Evolutionary conservation across 2,113 vertebrate genomes (phyloP), one percentile per base, ranked within the genome.

Genomic region (Pteronura brasiliensis): DNA sequence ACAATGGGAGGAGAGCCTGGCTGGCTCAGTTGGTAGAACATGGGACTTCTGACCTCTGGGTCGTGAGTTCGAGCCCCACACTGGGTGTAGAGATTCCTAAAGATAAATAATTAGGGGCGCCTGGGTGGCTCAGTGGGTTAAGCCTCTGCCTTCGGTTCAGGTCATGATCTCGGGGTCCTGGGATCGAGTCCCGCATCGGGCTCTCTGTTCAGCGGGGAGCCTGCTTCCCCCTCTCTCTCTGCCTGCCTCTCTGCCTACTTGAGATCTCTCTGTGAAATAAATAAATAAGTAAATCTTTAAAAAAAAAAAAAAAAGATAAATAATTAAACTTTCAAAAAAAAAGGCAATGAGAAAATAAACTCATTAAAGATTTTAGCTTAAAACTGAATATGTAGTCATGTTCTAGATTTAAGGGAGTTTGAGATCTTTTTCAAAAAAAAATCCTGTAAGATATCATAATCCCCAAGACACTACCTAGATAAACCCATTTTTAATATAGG

Each of bases 341-440:
- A 63, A 91, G 59, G 36, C 10, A 92, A 67, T 21, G 9, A n/a
- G 23, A 89, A 95, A 96, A 63, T 59, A 49, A 92, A n/a, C 13
- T 74, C 36, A 91, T 67, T 95, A 91, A 84, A 97, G 34, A 86
- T 85, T 93, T 72, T 91, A 42, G n/a, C 42, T 93, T 88, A 92
- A 74, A 96, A n/a, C 17, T 34, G 11, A 93, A 65, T 61, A 74
- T 52, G 25, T 5, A 34, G 67, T 67, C 44, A 47, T 71, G 25
- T 27, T 25, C 14, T 36, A 81, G 52, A 31, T 91, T 85, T 71
- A 89, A 34, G 18, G 74, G 20, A 49, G 31, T 89, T 74, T 81
- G 25, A 3, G n/a, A 77, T 34, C 14, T 85, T 97, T 86, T 79
- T 63, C 8, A 71, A 88, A 63, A 94, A 77, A 95, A 96, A 87